Evolutionary conservation across 2,888 invertebrate genomes (phyloP), one percentile per base, ranked within the genome.

Genomic region (Agrotis puta): DNA sequence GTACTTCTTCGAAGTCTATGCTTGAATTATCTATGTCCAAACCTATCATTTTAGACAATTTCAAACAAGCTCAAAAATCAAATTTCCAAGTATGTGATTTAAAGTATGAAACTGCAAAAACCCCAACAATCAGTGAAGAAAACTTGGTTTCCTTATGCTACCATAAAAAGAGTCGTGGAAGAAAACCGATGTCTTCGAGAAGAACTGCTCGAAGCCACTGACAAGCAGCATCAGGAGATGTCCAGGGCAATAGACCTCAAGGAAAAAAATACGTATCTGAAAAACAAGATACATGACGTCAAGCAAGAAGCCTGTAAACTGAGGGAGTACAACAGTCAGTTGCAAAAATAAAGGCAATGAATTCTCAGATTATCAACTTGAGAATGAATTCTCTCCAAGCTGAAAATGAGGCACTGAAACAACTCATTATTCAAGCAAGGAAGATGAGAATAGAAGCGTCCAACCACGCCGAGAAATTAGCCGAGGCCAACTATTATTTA

Each of bases 221-320:
- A 92, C n/a, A 94, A 92, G 66, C 94, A 95, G 64, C 95, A 95
- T 43, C 94, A 93, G 76, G 93, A 94, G 70, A 95, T 95, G 95
- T 86, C 89, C 22, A 91, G 95, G 85, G 95, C 95, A 1, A 94
- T 95, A n/a, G 88, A 91, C 59, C 83, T 95, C 2, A 92, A 92
- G 68, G 89, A 92, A 64, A 92, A 91, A 64, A 93, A 95, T 69
- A 58, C 63, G 3, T 61, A 77, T 59, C 76, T 95, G 16, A 87
- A 80, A 58, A 77, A 81, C 13, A 81, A 88, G 77, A 75, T 94
- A 61, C 89, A 90, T 47, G 82, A 87, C 51, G 88, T 89, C 0
- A 90, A 91, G 72, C 33, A 62, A 39, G 85, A 92, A 72, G 89
- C 89, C 39, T 87, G 84, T 54, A 73, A 74, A 53, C 70, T 93